Evolutionary conservation across 2,113 vertebrate species (phyloP).

Genomic region (Illadopsis cleaveri): DNA sequence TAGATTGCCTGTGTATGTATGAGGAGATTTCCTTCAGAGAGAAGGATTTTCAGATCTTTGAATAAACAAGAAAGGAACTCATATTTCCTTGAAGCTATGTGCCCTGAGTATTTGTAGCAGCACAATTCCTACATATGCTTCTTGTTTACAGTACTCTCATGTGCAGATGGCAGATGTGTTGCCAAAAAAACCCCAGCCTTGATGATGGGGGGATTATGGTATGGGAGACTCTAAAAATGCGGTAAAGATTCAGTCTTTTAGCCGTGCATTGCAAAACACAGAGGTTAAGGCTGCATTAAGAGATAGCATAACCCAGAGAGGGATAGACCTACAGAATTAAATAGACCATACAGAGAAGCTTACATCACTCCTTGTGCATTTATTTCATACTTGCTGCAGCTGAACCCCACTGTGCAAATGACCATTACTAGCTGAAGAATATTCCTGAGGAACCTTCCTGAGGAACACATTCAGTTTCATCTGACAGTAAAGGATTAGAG

Average conservation of each 20-base stretch:
- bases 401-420: background rate
- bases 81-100: background rate
- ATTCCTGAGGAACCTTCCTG: background rate
- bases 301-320: background rate
- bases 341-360: fast-evolving
- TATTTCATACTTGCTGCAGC: background rate
- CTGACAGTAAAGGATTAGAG: background rate
- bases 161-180: background rate
- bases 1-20: background rate
- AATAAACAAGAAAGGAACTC: background rate
- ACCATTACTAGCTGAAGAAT: background rate
- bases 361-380: background rate
- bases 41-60: background rate
- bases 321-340: fast-evolving
- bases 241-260: background rate
- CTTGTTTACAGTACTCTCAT: background rate
- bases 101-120: background rate
- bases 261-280: background rate
- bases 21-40: background rate
- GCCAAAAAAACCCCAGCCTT: background rate
- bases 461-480: background rate
- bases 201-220: background rate
- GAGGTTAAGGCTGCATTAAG: background rate
- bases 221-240: background rate
- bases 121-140: background rate